phyloP scores from a whole-genome alignment of 2,888 invertebrate genomes.

The Neoascia interrupta region DNA sequence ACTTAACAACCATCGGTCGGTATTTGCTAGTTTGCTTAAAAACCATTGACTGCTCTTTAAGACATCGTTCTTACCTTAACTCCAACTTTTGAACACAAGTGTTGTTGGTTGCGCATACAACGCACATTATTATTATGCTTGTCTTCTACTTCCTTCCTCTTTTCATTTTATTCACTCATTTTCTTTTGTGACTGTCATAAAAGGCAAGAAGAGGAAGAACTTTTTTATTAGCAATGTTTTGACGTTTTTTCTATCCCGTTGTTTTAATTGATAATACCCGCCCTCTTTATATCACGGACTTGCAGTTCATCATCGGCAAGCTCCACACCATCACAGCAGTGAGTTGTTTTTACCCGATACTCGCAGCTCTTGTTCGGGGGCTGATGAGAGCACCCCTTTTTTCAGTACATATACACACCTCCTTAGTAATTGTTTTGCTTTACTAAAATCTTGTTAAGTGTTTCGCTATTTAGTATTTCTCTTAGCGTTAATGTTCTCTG shows the following conservation, averaged over 20 bases:
- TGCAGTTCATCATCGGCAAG: conserved; percentile 39
- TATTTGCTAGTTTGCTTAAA: no score
- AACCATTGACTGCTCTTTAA: no score
- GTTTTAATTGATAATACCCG: conserved; percentile 45
- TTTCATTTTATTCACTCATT: conserved; percentile 16
- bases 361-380: conserved; percentile 19
- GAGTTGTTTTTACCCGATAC: conserved; percentile 9
- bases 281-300: conserved; percentile 27
- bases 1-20: no score
- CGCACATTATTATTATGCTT: not conserved
- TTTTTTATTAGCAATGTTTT: conserved; percentile 54
- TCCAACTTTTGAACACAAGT: conserved; percentile 45
- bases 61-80: no score
- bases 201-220: conserved; percentile 30
- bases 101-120: conserved; percentile 27
- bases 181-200: conserved; percentile 24
- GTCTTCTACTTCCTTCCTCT: conserved; percentile 23
- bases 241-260: conserved; percentile 35
- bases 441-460: conserved; percentile 16
- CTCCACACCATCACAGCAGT: no score
- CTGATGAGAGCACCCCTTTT: conserved; percentile 20
- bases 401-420: not conserved
- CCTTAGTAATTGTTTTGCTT: conserved; percentile 29
- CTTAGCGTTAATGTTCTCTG: conserved; percentile 40
- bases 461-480: conserved; percentile 11